Conservation (phyloP, 2,113 vertebrate genomes). For the Anthoscopus minutus region DNA sequence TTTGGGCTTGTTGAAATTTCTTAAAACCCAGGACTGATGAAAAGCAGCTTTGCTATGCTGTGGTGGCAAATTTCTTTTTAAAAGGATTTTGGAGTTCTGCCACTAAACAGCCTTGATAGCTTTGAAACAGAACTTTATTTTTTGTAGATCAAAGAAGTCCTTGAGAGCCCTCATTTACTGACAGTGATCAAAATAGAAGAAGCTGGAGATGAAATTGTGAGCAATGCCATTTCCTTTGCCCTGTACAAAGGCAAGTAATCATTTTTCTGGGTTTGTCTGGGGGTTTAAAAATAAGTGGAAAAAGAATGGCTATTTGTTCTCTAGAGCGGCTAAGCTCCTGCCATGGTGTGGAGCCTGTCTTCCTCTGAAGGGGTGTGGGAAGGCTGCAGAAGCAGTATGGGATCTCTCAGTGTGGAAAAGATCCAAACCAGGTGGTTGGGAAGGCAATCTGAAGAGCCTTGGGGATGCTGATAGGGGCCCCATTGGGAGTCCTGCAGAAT, state of each 20-base stretch:
- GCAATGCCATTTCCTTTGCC: conserved; percentile 76
- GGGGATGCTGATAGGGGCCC: not conserved
- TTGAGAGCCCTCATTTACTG: conserved; percentile 74
- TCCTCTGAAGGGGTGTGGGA: not conserved
- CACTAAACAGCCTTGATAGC: not conserved
- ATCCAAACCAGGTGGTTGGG: not conserved
- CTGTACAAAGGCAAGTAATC: conserved; percentile 75
- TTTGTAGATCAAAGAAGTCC: conserved; percentile 77
- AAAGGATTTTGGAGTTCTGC: not conserved
- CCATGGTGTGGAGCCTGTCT: not conserved
- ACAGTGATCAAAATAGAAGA: conserved; percentile 80
- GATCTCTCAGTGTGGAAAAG: not conserved
- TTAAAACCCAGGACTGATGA: not conserved
- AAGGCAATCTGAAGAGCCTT: not conserved
- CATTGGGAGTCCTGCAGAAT: not conserved
- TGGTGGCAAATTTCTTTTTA: not conserved
- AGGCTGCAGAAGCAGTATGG: not conserved
- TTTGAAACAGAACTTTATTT: not conserved
- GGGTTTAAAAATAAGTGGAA: not conserved
- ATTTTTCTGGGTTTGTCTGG: not conserved
- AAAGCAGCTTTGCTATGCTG: not conserved
- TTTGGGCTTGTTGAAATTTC: not conserved
- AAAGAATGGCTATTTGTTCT: not conserved
- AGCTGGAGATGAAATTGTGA: conserved; percentile 78
- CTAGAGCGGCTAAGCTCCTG: not conserved